Base-by-base conservation (phyloP, 2,113 vertebrate genomes). In the Cynocephalus volans region DNA sequence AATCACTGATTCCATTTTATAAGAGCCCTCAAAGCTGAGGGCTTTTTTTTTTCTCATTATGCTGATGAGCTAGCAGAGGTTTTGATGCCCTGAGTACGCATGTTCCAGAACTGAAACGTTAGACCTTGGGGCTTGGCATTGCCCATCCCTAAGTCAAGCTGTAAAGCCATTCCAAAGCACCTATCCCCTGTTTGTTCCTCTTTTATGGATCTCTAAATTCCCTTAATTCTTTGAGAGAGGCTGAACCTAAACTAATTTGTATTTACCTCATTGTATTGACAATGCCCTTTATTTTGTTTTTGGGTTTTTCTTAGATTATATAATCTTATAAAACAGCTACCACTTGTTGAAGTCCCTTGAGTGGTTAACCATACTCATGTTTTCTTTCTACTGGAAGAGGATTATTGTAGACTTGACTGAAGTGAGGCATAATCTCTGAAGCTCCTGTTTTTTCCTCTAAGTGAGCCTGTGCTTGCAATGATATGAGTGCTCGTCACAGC, bases 361-460 rank as follows among this genome's bases (percentile, higher is more conserved):
- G 41, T 56, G 19, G 28, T 33, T 96, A n/a, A 4, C 62, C 56
- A 64, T 60, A 52, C 79, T 73, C 76, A 41, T 81, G 41, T 41
- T 85, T 85, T 65, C 70, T 65, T 69, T 89, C 70, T 48, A 67
- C 26, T 85, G 15, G 24, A 87, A 97, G 14, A 88, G 2, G 54
- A 69, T 76, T 88, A 36, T 70, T 80, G 9, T 65, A 83, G 52
- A 93, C 13, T 76, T 28, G 41, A 10, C 33, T 88, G 21, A 97
- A 95, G 33, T 93, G 36, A 95, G 41, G 11, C 82, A 41, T 76
- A 80, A 81, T 95, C 54, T 83, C 24, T 84, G 54, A 89, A 65
- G n/a, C n/a, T n/a, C 65, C 54, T 89, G 45, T 10, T 75, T 56
- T 18, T 36, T 82, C 69, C 58, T 85, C 23, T 83, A 56, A 92